Evolutionary conservation across 2,113 vertebrate genomes (phyloP).

Genomic region (Sminthopsis crassicaudata): DNA sequence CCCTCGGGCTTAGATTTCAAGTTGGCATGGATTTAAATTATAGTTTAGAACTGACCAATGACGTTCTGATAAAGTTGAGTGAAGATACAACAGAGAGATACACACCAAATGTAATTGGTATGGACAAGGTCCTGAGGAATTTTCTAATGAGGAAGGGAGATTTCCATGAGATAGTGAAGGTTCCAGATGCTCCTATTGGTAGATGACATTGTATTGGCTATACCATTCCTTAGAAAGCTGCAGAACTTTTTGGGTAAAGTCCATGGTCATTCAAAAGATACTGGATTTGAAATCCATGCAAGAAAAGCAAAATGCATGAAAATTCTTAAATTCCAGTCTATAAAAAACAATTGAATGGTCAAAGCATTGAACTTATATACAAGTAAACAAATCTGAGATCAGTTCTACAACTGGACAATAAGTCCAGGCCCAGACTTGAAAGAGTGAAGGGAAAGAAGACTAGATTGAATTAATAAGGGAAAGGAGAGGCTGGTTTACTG

Average conservation of each 20-base stretch:
- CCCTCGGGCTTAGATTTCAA: background rate
- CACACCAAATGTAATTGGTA: background rate
- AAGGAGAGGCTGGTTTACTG: background rate
- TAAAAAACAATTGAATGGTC: background rate
- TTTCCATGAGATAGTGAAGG: background rate
- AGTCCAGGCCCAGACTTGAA: background rate
- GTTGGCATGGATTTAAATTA: background rate
- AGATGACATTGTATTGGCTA: background rate
- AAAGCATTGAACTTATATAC: background rate
- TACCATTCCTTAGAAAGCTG: background rate
- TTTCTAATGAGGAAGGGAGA: background rate
- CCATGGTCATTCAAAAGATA: background rate
- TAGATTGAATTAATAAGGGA: background rate
- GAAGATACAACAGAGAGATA: background rate
- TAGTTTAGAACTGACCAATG: background rate
- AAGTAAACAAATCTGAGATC: background rate
- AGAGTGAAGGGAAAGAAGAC: background rate
- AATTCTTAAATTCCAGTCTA: background rate
- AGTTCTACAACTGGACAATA: background rate
- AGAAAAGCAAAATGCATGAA: background rate
- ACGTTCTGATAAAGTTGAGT: background rate
- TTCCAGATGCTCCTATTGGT: background rate
- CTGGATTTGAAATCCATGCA: background rate
- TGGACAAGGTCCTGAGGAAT: background rate
- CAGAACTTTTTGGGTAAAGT: background rate